phyloP scores from a whole-genome alignment of 1,140 invertebrate genomes.

The Ooceraea biroi region DNA sequence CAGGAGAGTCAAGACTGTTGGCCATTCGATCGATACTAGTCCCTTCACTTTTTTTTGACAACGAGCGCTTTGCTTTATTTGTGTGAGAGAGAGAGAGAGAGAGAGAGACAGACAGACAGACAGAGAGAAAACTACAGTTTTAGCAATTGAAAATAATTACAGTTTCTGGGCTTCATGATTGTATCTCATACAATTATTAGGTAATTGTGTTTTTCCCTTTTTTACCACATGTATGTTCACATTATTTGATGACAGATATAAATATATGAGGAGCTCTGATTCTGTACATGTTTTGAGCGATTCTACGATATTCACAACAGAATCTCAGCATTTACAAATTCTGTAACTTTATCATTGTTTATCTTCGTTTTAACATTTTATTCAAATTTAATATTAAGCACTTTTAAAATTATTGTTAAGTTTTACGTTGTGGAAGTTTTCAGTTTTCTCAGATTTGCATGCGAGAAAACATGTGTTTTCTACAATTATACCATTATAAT shows the following conservation, averaged over 20 bases:
- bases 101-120: no score
- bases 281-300: constrained; percentile 3
- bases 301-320: constrained; percentile 7
- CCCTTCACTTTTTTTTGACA: constrained; percentile 22
- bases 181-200: constrained; percentile 3
- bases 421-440: no score
- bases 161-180: constrained; percentile 28
- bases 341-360: no score
- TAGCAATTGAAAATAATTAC: constrained; percentile 32
- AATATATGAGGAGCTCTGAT: no score
- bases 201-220: background rate
- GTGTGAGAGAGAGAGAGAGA: no score
- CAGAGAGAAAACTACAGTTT: constrained; percentile 10
- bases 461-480: no score
- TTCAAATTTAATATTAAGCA: background rate
- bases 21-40: constrained; percentile 43
- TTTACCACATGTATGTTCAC: constrained; percentile 18
- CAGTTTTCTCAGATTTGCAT: no score
- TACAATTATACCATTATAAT: no score
- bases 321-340: no score
- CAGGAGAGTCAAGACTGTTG: constrained; percentile 53
- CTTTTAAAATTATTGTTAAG: background rate
- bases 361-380: background rate
- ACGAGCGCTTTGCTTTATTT: constrained; percentile 18
- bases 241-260: constrained; percentile 17